Percentiles rank a stretch among this genome's conserved stretches.
Conservation (phyloP, 2,888 invertebrate genomes). For the Athalia rosae region DNA sequence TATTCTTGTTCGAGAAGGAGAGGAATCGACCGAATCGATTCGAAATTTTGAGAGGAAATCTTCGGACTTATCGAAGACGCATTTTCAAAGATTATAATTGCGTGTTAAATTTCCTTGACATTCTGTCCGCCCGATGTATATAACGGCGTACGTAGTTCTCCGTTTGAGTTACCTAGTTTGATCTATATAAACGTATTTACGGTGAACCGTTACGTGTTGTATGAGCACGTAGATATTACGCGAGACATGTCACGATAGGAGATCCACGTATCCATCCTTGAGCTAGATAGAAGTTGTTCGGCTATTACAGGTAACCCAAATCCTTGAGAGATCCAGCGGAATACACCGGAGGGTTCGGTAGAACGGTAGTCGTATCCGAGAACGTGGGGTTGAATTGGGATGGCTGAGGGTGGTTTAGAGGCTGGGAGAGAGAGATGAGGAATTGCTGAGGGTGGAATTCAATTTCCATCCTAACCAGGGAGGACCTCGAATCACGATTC, state of each 20-base stretch:
- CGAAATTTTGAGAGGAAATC: no score
- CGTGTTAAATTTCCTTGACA: no score
- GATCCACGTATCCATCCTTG: constrained; percentile 39
- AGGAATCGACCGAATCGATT: no score
- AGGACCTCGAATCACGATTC: constrained; percentile 54
- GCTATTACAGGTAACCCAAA: constrained; percentile 55
- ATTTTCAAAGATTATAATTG: no score
- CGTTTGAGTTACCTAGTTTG: neutral
- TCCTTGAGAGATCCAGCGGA: constrained; percentile 55
- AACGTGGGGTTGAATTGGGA: constrained; percentile 40
- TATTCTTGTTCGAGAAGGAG: no score
- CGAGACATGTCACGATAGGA: constrained; percentile 39
- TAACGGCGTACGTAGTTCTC: neutral
- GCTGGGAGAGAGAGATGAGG: constrained; percentile 55
- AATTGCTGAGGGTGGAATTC: constrained; percentile 62
- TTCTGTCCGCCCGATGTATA: no score
- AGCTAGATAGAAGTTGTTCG: constrained; percentile 40
- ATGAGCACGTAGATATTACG: constrained; percentile 27
- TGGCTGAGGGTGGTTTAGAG: constrained; percentile 48
- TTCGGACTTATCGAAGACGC: no score
- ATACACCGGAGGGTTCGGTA: constrained; percentile 51
- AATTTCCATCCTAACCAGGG: constrained; percentile 65
- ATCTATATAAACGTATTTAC: neutral
- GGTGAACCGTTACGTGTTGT: neutral
- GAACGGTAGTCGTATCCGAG: constrained; percentile 38